Conservation (phyloP, 2,888 invertebrate genomes). For the Phyllotreta striolata region DNA sequence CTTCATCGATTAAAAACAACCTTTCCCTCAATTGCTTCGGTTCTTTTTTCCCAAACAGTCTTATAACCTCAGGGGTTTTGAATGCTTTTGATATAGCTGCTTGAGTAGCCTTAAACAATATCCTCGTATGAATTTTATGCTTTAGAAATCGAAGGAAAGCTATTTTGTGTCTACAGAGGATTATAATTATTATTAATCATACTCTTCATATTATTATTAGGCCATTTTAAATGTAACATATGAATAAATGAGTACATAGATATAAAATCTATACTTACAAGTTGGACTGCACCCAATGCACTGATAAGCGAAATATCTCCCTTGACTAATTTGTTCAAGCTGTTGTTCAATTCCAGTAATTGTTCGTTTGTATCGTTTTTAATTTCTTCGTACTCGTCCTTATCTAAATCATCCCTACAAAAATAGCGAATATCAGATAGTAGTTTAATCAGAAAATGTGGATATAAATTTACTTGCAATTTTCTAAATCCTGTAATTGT, state of each 20-base stretch:
- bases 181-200: too few relatives aligned
- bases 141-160: too few relatives aligned
- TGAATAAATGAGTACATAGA: background rate
- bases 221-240: too few relatives aligned
- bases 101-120: constrained; percentile 69
- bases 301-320: constrained; percentile 75
- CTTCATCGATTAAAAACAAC: constrained; percentile 67
- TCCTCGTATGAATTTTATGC: constrained; percentile 4
- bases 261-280: constrained; percentile 61
- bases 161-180: too few relatives aligned
- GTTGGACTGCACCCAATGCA: constrained; percentile 70
- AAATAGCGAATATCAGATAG: constrained; percentile 22
- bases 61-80: constrained; percentile 77
- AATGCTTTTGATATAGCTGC: constrained; percentile 79
- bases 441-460: constrained; percentile 5
- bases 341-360: constrained; percentile 72
- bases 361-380: constrained; percentile 76
- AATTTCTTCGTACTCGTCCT: constrained; percentile 72
- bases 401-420: constrained; percentile 69
- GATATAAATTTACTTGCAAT: constrained; percentile 67
- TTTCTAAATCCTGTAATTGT: constrained; percentile 75
- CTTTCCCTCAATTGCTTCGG: constrained; percentile 70
- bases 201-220: too few relatives aligned
- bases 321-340: constrained; percentile 68
- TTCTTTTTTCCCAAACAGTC: constrained; percentile 75